Base-by-base conservation (phyloP, 1,140 invertebrate genomes). In the Atopsyche davidsoni region DNA sequence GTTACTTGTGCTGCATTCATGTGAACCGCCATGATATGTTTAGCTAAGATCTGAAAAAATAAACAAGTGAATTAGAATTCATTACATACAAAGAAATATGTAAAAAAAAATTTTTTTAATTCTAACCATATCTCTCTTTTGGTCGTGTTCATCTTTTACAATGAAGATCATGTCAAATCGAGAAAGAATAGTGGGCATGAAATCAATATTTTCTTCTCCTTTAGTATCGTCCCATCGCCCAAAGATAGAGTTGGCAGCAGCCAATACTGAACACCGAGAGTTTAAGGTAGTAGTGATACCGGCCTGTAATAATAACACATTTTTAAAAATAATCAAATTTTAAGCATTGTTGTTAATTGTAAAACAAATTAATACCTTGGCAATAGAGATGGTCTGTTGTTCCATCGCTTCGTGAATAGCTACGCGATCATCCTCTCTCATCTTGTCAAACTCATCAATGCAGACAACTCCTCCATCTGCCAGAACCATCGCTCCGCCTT, bases 381-480 rank as follows among this genome's bases (percentile, higher is more conserved):
- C 97, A 64, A 99, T 99, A 2, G 96, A 98, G 60, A 99, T 99
- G 0, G 97, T 99, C 70, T 99, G 97, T 64, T 99, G 97, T 70
- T 99, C 97, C 97, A 99, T 99, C 23, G 96, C 97, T 75, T 99
- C 97, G 64, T 99, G 97, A 67, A 99, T 99, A 14, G 96, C 96
- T 2, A 99, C 96, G 58, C 96, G 77, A 68, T 99, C 97, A 67
- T 99, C 96, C 73, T 99, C 96, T 55, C 92, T 81, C 97, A 99
- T 99, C 75, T 99, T 99, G 72, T 99, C 97, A 73, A 99, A 99
- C 69, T 99, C 97, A 68, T 99, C 97, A 68, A 99, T 99, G 66
- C 96, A 99, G 1, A 99, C 96, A 7, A 98, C 94, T 25, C 97
- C 97, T 23, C 96, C 96, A 75, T 99, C 97, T 18, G 97, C 97